These are phyloP conservation scores for Phytoseiulus persimilis DNA, from an alignment of 2,888 invertebrate species.

Conservation along the genomic window DNA sequence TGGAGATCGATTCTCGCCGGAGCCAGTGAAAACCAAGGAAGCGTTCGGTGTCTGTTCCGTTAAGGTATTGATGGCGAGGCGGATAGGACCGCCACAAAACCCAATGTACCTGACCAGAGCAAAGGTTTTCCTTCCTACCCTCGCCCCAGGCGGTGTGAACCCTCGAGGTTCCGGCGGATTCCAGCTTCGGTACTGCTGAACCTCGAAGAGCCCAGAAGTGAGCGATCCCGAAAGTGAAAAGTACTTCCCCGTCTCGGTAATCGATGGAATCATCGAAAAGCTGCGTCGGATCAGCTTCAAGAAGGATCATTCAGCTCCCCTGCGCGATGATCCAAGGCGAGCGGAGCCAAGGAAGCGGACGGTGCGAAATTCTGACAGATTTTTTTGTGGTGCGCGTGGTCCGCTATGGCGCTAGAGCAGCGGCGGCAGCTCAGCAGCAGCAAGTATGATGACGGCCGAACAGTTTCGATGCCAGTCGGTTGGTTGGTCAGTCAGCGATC, in stretches of 20 bases:
- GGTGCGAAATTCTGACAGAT: background rate
- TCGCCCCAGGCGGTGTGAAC: too few relatives aligned
- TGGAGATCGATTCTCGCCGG: too few relatives aligned
- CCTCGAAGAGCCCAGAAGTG: too few relatives aligned
- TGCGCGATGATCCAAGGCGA: background rate
- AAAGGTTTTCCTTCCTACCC: too few relatives aligned
- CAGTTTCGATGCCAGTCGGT: conserved; percentile 7
- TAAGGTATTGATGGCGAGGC: too few relatives aligned
- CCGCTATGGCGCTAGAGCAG: background rate
- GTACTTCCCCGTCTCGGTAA: background rate
- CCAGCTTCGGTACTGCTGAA: too few relatives aligned
- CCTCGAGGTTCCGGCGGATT: too few relatives aligned
- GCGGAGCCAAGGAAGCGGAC: background rate
- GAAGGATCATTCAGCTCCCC: background rate
- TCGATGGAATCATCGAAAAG: background rate
- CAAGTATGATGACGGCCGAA: background rate
- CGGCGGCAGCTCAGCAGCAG: background rate
- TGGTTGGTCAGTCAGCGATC: conserved; percentile 7
- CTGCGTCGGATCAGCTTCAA: background rate
- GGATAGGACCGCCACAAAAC: too few relatives aligned
- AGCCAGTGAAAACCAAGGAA: too few relatives aligned
- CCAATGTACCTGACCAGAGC: too few relatives aligned
- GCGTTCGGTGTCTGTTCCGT: too few relatives aligned
- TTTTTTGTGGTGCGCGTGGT: background rate
- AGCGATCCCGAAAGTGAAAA: too few relatives aligned